Conservation (phyloP, 2,113 vertebrate species). For the Neogobius melanostomus region DNA sequence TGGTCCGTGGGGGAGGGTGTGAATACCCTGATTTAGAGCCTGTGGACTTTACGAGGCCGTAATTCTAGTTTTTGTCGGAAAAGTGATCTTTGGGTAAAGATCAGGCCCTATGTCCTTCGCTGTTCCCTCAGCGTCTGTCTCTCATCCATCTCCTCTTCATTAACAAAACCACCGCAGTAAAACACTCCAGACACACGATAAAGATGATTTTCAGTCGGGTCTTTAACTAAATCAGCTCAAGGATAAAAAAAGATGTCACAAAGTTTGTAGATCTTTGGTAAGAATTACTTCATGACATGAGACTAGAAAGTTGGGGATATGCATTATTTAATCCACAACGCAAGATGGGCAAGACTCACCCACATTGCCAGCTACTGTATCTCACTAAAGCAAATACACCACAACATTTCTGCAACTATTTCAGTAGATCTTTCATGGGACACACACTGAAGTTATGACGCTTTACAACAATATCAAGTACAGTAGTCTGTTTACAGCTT, state of each 20-base stretch:
- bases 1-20: conserved; percentile 2
- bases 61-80: conserved; percentile 48
- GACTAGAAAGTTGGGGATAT: neutral
- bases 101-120: neutral
- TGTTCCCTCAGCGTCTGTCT: conserved; percentile 9
- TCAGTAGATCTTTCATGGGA: too few relatives aligned
- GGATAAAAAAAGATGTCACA: conserved; percentile 5
- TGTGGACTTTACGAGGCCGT: conserved; percentile 50
- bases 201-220: conserved; percentile 23
- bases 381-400: too few relatives aligned
- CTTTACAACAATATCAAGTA: too few relatives aligned
- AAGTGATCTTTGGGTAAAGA: conserved; percentile 47
- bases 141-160: conserved; percentile 19
- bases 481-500: too few relatives aligned
- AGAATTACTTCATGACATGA: neutral
- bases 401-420: too few relatives aligned
- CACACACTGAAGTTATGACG: too few relatives aligned
- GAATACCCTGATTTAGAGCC: conserved; percentile 39
- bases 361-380: too few relatives aligned
- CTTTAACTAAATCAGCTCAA: conserved; percentile 1
- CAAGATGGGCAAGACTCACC: too few relatives aligned
- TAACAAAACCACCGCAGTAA: conserved; percentile 23
- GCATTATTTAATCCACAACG: neutral
- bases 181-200: conserved; percentile 18
- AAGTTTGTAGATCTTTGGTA: neutral